Percentiles rank a stretch among this genome's conserved stretches.
These are phyloP conservation scores for Plutella xylostella DNA, from an alignment of 2,888 invertebrate genomes.

Conservation along the genomic window DNA sequence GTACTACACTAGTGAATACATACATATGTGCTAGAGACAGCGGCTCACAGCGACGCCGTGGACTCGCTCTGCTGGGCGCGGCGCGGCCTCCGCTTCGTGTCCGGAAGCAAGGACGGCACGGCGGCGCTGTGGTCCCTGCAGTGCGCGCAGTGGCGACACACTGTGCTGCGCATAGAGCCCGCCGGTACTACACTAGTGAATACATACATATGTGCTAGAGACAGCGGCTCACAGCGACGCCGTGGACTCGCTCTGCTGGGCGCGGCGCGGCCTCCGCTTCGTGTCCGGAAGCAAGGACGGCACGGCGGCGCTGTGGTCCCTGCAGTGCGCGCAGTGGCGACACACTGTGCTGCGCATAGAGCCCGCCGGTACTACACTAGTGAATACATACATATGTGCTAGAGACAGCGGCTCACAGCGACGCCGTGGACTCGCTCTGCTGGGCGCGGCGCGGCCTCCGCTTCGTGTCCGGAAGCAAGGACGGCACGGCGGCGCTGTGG, in stretches of 20 bases:
- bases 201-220: constrained; percentile 68
- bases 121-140: constrained; percentile 94
- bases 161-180: too few relatives aligned
- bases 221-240: constrained; percentile 88
- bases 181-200: too few relatives aligned
- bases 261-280: constrained; percentile 87
- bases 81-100: constrained; percentile 86
- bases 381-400: constrained; percentile 51
- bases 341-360: constrained; percentile 78
- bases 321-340: constrained; percentile 91
- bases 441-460: constrained; percentile 91
- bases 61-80: constrained; percentile 98
- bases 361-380: too few relatives aligned
- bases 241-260: constrained; percentile 97
- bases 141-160: constrained; percentile 89
- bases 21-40: constrained; percentile 72
- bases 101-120: constrained; percentile 95
- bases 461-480: constrained; percentile 95
- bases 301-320: constrained; percentile 92
- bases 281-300: constrained; percentile 97
- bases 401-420: constrained; percentile 85
- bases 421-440: constrained; percentile 95
- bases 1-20: too few relatives aligned
- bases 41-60: constrained; percentile 90
- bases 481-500: constrained; percentile 96